Evolutionary conservation across 2,888 invertebrate species (phyloP), one percentile per base, ranked within the genome.

Genomic region (Amaurobius ferox): DNA sequence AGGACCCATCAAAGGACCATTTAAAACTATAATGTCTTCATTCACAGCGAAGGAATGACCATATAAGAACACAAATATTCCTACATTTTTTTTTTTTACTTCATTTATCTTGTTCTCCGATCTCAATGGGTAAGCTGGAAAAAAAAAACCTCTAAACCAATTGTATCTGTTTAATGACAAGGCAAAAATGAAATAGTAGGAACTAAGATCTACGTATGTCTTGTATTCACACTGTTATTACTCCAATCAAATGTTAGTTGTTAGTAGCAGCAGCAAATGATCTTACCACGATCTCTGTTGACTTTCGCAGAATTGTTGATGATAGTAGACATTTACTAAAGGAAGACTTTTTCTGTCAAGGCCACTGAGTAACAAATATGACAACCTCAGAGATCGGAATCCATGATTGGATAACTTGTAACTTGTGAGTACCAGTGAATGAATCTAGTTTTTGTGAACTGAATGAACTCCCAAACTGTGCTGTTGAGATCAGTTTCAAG

Each of bases 161-260:
- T 77, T 48, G 76, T 77, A 83, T 83, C 83, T 71, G 68, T 62
- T 55, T 70, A 83, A 77, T 77, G 76, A 83, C 77, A 77, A 83
- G 77, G 44, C 71, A 64, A 77, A 70, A 71, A 77, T 71, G 70
- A 64, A 71, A 77, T 71, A 77, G 76, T 77, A n/a, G n/a, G n/a
- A n/a, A n/a, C n/a, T n/a, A n/a, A n/a, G 71, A 16, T 83, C 77
- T 70, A 81, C 76, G 81, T 74, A 68, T 62, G 68, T 35, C 30
- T 62, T 70, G 23, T 44, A 30, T n/a, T 30, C 73, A 62, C 74
- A 62, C 74, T 81, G 70, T 76, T 76, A 81, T 81, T 81, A 81
- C 68, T 35, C 19, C 62, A 19, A 28, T 68, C 35, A 23, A 16
- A 1, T 28, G 19, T 44, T 19, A 29, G 44, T 26, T 35, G 35